Evolutionary conservation across 1,140 invertebrate species (phyloP), one percentile per base, ranked within the genome.

Genomic region (Goniozus legneri): DNA sequence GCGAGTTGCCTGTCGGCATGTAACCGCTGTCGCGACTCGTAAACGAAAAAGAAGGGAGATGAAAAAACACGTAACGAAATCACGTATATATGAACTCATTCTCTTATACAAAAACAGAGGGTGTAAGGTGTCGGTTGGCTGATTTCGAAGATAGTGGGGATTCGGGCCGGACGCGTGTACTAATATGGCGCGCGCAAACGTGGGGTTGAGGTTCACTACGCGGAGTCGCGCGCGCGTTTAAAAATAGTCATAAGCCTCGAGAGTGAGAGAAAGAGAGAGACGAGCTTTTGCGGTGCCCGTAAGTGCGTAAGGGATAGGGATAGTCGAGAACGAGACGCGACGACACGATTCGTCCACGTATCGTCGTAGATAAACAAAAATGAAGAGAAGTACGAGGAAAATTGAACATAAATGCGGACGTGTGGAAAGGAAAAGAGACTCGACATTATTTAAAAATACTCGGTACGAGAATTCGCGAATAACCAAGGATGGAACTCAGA

Each of bases 101-200:
- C n/a, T n/a, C n/a, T n/a, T n/a, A n/a, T n/a, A n/a, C n/a, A n/a
- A n/a, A n/a, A n/a, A 45, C 43, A 51, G 40, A 71, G 63, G 63
- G 69, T 74, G 64, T 72, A 75, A 70, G 69, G 67, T 76, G 63
- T 76, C 72, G 56, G 62, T 59, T 52, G 49, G 54, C 61, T 54
- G 65, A 69, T 75, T 72, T 64, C 54, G 61, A 59, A 60, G 58
- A 71, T 66, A 69, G 69, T 72, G 68, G 70, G 71, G 73, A 71
- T 72, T 64, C 59, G 67, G 50, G 56, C 64, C 44, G 52, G 44
- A 59, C 53, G 60, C 65, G 71, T 76, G 73, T 63, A 76, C 73
- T 75, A 76, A 76, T 76, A 76, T 76, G 73, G 73, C 72, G 72
- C 60, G 73, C n/a, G n/a, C 65, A 62, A 69, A 58, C 62, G 63